Percentiles rank a stretch among this genome's conserved stretches.
Evolutionary conservation across 2,113 vertebrate genomes (phyloP).

Genomic region (Tupaia chinensis): DNA sequence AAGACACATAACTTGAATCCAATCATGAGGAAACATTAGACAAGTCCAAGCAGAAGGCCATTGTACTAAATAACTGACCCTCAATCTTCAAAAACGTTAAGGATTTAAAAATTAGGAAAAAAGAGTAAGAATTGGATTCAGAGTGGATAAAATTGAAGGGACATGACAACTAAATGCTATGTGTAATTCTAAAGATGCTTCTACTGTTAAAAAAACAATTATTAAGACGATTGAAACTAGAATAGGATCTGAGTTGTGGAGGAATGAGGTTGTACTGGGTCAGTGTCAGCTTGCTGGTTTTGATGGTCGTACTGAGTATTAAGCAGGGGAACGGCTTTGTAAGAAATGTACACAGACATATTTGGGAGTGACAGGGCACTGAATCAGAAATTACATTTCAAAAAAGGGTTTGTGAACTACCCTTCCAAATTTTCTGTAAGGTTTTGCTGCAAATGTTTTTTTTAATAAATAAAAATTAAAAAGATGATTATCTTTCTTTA

Average conservation of each 20-base stretch:
- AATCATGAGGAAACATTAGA: background rate
- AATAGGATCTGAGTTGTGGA: background rate
- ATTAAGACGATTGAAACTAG: background rate
- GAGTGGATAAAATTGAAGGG: background rate
- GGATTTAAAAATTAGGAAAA: background rate
- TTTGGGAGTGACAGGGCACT: background rate
- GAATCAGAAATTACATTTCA: background rate
- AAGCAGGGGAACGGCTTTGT: background rate
- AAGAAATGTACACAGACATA: background rate
- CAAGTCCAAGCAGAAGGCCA: background rate
- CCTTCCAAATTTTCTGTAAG: background rate
- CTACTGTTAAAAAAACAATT: background rate
- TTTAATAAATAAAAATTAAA: background rate
- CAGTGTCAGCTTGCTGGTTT: background rate
- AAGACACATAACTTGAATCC: background rate
- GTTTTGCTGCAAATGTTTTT: slow-evolving; percentile 23
- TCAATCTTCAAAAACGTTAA: background rate
- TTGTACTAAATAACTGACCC: background rate
- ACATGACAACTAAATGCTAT: background rate
- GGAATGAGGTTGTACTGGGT: background rate
- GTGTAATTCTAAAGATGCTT: background rate
- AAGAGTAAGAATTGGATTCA: background rate
- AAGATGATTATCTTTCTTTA: background rate
- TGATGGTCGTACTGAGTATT: background rate
- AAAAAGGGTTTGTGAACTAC: background rate